Conservation (phyloP, 2,113 vertebrate species). For the Semicossyphus pulcher region DNA sequence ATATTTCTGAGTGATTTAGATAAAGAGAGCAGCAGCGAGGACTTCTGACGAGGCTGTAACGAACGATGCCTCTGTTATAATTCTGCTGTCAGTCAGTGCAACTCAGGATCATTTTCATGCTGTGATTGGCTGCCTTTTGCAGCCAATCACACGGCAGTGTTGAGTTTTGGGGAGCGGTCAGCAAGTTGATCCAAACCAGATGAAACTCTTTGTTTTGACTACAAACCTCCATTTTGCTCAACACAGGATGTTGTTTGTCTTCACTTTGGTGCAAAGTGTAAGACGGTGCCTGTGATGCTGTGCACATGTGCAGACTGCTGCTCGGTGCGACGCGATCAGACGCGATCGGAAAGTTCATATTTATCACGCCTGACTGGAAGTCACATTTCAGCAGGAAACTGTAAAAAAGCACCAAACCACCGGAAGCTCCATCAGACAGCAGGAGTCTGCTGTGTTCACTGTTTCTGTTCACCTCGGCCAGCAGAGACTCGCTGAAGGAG, state of each 20-base stretch:
- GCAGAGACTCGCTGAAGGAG: not conserved
- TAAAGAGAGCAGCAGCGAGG: too few species aligned
- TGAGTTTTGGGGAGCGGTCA: not conserved
- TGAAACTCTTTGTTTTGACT: not conserved
- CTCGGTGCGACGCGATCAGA: too few species aligned
- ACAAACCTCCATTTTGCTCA: not conserved
- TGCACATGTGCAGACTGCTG: not conserved
- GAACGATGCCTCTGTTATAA: too few species aligned
- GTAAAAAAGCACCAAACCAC: not conserved
- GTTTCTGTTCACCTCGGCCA: not conserved
- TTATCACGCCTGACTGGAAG: not conserved
- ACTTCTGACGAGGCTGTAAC: too few species aligned
- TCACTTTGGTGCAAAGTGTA: not conserved
- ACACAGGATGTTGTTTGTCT: constrained; percentile 5
- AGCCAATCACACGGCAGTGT: not conserved
- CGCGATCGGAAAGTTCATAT: not conserved
- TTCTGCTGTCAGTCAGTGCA: too few species aligned
- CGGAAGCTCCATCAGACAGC: not conserved
- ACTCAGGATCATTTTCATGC: too few species aligned
- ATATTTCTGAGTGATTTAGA: too few species aligned
- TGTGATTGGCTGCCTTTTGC: too few species aligned
- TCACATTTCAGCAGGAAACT: not conserved
- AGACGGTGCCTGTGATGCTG: not conserved
- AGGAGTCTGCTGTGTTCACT: not conserved
- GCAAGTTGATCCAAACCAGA: not conserved